Percentiles rank a stretch among this genome's conserved stretches.
Conservation (phyloP, 2,797 vertebrate genomes). For the Columba guinea region DNA sequence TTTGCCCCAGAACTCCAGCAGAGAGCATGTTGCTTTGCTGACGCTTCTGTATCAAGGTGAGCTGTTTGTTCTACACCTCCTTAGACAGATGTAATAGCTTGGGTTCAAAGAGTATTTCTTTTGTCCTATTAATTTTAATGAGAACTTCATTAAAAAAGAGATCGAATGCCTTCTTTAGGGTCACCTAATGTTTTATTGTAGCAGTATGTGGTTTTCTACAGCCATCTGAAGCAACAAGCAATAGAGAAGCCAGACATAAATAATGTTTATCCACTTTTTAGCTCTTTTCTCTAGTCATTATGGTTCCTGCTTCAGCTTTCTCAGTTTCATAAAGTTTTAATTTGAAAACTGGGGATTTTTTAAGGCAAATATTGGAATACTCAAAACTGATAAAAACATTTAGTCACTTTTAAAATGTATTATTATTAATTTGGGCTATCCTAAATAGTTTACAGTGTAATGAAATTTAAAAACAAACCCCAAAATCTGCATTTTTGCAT, state of each 20-base stretch:
- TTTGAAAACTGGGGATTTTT: neutral
- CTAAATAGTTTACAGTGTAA: neutral
- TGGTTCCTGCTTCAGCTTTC: neutral
- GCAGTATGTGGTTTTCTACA: neutral
- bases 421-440: neutral
- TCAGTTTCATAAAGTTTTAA: neutral
- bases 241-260: neutral
- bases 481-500: neutral
- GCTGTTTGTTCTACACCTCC: neutral
- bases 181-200: neutral
- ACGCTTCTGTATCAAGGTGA: neutral
- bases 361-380: neutral
- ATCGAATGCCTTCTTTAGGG: neutral
- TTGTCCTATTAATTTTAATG: conserved; percentile 12
- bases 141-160: neutral
- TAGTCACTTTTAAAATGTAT: neutral
- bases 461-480: neutral
- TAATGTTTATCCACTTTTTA: neutral
- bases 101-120: neutral
- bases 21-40: neutral
- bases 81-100: neutral
- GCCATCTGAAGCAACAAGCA: neutral
- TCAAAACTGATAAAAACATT: neutral
- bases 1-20: neutral
- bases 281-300: neutral